Evolutionary conservation across 2,888 invertebrate genomes (phyloP).

Genomic region (Leucophenga maculata): DNA sequence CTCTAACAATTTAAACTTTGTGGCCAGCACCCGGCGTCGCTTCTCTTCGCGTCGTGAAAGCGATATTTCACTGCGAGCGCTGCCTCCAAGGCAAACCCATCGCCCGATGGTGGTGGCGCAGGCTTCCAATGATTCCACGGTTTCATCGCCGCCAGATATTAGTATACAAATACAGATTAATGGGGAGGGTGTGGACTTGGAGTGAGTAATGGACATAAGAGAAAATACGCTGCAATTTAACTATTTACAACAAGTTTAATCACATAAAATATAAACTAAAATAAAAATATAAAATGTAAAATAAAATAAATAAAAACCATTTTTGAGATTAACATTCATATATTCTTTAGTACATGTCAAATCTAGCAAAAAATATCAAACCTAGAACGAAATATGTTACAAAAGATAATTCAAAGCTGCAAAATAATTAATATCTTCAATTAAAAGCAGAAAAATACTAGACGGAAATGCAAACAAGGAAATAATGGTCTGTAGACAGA

Average conservation of each 20-base stretch:
- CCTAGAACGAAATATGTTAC: no score
- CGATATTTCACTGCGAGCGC: slow-evolving; percentile 51
- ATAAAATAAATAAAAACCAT: slow-evolving; percentile 22
- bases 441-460: no score
- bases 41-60: slow-evolving; percentile 49
- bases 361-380: no score
- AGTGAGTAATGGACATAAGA: slow-evolving; percentile 41
- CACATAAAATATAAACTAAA: neutral
- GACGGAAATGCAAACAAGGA: no score
- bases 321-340: no score
- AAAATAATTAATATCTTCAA: no score
- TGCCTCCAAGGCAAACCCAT: slow-evolving; percentile 7
- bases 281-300: neutral
- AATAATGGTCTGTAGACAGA: no score
- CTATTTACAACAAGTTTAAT: neutral
- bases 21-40: slow-evolving; percentile 51
- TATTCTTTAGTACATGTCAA: no score
- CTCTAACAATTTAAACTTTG: slow-evolving; percentile 47
- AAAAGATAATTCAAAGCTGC: no score
- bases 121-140: slow-evolving; percentile 21
- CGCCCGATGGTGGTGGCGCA: slow-evolving; percentile 5
- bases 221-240: slow-evolving; percentile 25
- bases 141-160: slow-evolving; percentile 33
- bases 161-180: slow-evolving; percentile 59
- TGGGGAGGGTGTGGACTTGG: slow-evolving; percentile 60